Evolutionary conservation across 92 coral and sea anemone genomes (phyloP).

Genomic region (Actinernus sp.): DNA sequence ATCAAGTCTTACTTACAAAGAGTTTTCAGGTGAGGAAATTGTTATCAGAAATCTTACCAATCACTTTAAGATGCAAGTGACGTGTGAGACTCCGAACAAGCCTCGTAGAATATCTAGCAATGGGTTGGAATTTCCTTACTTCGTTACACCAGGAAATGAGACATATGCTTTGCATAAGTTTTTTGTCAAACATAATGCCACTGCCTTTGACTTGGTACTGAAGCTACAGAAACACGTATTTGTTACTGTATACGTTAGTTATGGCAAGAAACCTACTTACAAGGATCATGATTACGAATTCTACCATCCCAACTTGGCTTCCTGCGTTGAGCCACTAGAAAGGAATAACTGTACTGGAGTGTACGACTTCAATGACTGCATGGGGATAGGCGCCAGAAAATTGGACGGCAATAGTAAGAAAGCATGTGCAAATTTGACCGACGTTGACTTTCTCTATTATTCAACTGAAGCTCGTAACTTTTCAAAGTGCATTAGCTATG

Average conservation of each 20-base stretch:
- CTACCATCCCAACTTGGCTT: conserved; percentile 68
- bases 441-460: conserved; percentile 17
- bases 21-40: conserved; percentile 21
- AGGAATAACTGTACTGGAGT: conserved; percentile 67
- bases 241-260: conserved; percentile 44
- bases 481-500: conserved; percentile 4
- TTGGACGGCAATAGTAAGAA: not conserved
- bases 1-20: conserved; percentile 30
- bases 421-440: not conserved
- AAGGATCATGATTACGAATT: conserved; percentile 47
- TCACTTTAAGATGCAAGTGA: conserved; percentile 32
- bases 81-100: too few relatives aligned
- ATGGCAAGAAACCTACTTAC: conserved; percentile 52
- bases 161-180: conserved; percentile 37
- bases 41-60: conserved; percentile 7
- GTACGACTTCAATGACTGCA: conserved; percentile 47
- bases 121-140: not conserved
- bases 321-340: conserved; percentile 60
- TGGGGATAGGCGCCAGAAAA: conserved; percentile 10
- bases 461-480: not conserved
- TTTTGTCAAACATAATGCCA: conserved; percentile 28
- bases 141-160: conserved; percentile 41
- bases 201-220: conserved; percentile 52
- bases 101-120: not conserved
- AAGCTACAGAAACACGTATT: conserved; percentile 16